phyloP scores from a whole-genome alignment of 2,113 vertebrate genomes.

The Cardinalis cardinalis region DNA sequence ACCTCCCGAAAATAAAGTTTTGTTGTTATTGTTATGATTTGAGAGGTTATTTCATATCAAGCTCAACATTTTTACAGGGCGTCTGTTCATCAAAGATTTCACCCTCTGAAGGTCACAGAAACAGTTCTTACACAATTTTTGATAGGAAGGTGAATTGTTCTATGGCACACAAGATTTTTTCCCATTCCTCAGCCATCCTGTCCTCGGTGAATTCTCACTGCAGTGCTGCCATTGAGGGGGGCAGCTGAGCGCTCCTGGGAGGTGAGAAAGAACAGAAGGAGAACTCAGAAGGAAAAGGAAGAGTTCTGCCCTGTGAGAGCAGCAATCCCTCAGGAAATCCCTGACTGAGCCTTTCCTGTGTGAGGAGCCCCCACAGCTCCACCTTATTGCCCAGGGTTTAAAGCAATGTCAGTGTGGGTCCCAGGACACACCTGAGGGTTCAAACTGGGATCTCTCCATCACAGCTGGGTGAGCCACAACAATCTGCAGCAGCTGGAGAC shows the following conservation, averaged over 20 bases:
- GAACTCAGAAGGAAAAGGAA: neutral
- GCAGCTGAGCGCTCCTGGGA: neutral
- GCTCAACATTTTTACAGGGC: neutral
- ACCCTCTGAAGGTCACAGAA: neutral
- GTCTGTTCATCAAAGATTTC: neutral
- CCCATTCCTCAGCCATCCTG: neutral
- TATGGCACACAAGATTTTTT: neutral
- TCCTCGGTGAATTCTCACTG: neutral
- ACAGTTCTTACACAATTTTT: neutral
- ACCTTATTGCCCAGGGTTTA: neutral
- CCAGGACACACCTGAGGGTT: neutral
- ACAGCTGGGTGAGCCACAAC: neutral
- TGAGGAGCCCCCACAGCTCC: neutral
- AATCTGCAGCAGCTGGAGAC: neutral
- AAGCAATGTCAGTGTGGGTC: neutral
- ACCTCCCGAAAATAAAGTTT: neutral
- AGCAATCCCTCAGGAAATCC: neutral
- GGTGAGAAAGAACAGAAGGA: neutral
- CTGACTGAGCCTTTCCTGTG: neutral
- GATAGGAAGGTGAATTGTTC: neutral
- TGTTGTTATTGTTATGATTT: neutral
- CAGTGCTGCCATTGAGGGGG: neutral
- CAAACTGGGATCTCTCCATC: neutral
- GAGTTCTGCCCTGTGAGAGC: neutral
- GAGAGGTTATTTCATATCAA: neutral